Conservation (phyloP, 2,797 vertebrate genomes). For the Gouania willdenowi region DNA sequence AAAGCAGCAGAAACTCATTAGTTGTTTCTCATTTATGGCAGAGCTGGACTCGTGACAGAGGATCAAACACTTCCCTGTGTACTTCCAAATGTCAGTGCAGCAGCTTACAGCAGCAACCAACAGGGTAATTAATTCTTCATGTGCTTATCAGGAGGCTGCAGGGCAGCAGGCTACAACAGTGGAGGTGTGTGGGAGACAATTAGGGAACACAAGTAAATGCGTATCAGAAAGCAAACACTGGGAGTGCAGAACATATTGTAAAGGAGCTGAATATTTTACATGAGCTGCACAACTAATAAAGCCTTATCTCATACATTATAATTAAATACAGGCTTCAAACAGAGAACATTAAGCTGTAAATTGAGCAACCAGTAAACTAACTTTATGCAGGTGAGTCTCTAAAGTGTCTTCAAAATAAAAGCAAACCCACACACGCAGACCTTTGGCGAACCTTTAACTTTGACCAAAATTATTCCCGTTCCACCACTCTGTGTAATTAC, state of each 20-base stretch:
- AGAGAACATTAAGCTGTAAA: slow-evolving; percentile 21
- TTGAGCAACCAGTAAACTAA: slow-evolving; percentile 5
- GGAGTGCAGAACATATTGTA: slow-evolving; percentile 25
- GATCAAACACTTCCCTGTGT: slow-evolving; percentile 45
- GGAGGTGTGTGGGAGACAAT: slow-evolving; percentile 65
- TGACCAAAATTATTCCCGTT: slow-evolving; percentile 23
- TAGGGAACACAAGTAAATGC: slow-evolving; percentile 46
- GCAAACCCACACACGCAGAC: slow-evolving; percentile 8
- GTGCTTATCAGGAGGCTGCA: slow-evolving; percentile 66
- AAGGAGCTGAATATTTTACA: slow-evolving; percentile 42
- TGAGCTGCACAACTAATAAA: slow-evolving; percentile 36
- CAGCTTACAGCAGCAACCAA: slow-evolving; percentile 44
- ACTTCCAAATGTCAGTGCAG: slow-evolving; percentile 42
- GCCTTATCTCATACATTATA: no score
- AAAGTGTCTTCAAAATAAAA: slow-evolving; percentile 31
- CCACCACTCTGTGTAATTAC: slow-evolving; percentile 51
- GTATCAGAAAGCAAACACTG: slow-evolving; percentile 61
- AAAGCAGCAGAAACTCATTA: slow-evolving; percentile 69
- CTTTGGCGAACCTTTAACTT: slow-evolving; percentile 25
- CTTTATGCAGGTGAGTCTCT: slow-evolving; percentile 1
- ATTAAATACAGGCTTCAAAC: slow-evolving; percentile 53
- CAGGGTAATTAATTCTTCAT: slow-evolving; percentile 71
- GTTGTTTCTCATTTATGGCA: slow-evolving; percentile 40
- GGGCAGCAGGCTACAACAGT: slow-evolving; percentile 49
- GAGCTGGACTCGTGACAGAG: slow-evolving; percentile 51